Base-by-base conservation (phyloP, 2,797 vertebrate species). In the Acridotheres tristis region DNA sequence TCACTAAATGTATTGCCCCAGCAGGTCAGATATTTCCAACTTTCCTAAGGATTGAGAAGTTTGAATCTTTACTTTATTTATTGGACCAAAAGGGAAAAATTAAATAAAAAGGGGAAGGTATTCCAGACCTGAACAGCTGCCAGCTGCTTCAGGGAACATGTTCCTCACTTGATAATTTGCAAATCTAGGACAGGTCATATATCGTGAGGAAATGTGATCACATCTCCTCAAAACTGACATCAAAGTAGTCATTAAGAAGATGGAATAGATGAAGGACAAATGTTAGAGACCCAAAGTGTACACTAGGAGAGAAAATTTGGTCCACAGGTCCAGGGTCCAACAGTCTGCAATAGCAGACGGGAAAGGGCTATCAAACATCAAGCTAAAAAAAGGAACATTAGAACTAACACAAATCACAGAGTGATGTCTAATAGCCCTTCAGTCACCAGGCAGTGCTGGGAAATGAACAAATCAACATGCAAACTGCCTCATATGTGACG, bases 181-280 rank as follows among this genome's bases (percentile, higher is more conserved):
- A 82, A 29, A 69, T 81, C 66, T 63, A 95, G 66, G 67, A 89
- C 68, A 88, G 68, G 72, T 68, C 63, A 65, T 80, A 43, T 21
- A 93, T 94, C 9, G 23, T 25, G 16, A 81, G 69, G 77, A 88
- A 86, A 91, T 57, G 80, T 63, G 80, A 89, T 76, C 73, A 69
- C 77, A 91, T 72, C 77, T 78, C 66, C 69, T 95, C 80, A 86
- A 59, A 91, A 78, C 63, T 71, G 93, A 78, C 83, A 94, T 73
- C 67, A 55, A 67, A 90, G 83, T 7, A 93, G 69, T 82, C 83
- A 88, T 91, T 89, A 93, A 86, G 67, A 94, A 85, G 74, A 88
- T n/a, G 30, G 22, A 90, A 69, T 22, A 67, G 73, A 90, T 55
- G 58, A 91, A 89, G 40, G 42, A 67, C 75, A 87, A 92, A 82